Conservation (phyloP, 2,888 invertebrate genomes). For the Marasmarcha lunaedactyla region DNA sequence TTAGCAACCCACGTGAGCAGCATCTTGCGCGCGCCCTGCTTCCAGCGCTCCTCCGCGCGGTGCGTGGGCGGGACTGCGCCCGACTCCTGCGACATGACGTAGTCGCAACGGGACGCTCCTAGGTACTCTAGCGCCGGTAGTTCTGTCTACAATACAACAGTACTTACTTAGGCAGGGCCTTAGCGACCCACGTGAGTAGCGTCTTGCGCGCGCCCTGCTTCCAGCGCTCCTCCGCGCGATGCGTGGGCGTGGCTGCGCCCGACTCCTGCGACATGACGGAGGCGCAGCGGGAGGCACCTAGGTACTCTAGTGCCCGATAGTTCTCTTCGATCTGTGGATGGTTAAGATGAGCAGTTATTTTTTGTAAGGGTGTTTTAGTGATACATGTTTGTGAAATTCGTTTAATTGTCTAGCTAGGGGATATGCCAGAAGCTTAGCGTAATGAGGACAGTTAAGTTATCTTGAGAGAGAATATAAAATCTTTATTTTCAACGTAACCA, state of each 20-base stretch:
- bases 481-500: too few relatives aligned
- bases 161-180: slow-evolving; percentile 85
- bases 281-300: slow-evolving; percentile 82
- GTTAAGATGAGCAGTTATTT: neutral
- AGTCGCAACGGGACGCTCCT: slow-evolving; percentile 81
- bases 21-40: slow-evolving; percentile 91
- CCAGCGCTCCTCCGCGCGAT: slow-evolving; percentile 75
- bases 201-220: slow-evolving; percentile 93
- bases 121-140: too few relatives aligned
- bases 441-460: neutral
- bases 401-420: too few relatives aligned
- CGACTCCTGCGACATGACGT: too few relatives aligned
- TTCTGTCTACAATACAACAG: too few relatives aligned
- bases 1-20: slow-evolving; percentile 95
- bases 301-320: slow-evolving; percentile 87
- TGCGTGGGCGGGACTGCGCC: slow-evolving; percentile 75
- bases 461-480: slow-evolving; percentile 5
- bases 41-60: slow-evolving; percentile 77
- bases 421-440: neutral
- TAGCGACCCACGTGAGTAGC: slow-evolving; percentile 93
- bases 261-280: slow-evolving; percentile 88
- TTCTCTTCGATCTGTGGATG: slow-evolving; percentile 91
- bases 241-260: slow-evolving; percentile 74
- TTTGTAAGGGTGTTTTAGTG: too few relatives aligned
- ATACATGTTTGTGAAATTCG: too few relatives aligned